A percentile compares a stretch with the other conserved stretches of the same genome.
phyloP scores from a whole-genome alignment of 2,113 vertebrate genomes.

The Pachypanchax playfairii region DNA sequence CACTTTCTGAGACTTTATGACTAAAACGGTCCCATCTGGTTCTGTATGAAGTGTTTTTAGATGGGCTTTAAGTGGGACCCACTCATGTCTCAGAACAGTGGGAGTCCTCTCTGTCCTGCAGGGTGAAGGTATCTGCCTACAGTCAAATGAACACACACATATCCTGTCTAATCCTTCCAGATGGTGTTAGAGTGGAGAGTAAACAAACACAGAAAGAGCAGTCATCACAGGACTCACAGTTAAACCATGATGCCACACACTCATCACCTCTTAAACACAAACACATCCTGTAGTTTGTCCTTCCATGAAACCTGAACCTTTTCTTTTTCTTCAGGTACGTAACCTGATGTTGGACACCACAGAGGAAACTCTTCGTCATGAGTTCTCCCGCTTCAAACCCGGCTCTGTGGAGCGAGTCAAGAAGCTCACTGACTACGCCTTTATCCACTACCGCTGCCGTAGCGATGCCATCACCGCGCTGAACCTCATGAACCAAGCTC shows the following conservation, averaged over 20 bases:
- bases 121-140: background rate
- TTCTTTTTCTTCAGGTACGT: conserved; percentile 72
- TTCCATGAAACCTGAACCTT: too few species aligned
- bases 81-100: too few species aligned
- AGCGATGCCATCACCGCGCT: conserved; percentile 89
- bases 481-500: conserved; percentile 86
- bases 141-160: background rate
- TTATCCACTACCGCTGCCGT: conserved; percentile 90
- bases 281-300: too few species aligned
- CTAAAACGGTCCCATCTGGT: too few species aligned
- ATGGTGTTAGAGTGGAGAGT: background rate
- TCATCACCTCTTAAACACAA: too few species aligned
- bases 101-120: background rate
- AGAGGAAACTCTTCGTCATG: conserved; percentile 87
- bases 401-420: conserved; percentile 92
- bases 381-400: conserved; percentile 90
- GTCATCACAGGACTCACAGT: too few species aligned
- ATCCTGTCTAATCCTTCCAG: background rate
- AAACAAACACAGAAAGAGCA: background rate
- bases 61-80: background rate
- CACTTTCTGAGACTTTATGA: too few species aligned
- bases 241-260: too few species aligned
- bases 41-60: background rate
- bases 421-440: conserved; percentile 94
- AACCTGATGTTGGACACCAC: conserved; percentile 92